Percentiles rank a stretch among this genome's conserved stretches.
These are phyloP conservation scores for Etheostoma nigrum DNA, from an alignment of 2,797 vertebrate genomes.

Conservation along the genomic window DNA sequence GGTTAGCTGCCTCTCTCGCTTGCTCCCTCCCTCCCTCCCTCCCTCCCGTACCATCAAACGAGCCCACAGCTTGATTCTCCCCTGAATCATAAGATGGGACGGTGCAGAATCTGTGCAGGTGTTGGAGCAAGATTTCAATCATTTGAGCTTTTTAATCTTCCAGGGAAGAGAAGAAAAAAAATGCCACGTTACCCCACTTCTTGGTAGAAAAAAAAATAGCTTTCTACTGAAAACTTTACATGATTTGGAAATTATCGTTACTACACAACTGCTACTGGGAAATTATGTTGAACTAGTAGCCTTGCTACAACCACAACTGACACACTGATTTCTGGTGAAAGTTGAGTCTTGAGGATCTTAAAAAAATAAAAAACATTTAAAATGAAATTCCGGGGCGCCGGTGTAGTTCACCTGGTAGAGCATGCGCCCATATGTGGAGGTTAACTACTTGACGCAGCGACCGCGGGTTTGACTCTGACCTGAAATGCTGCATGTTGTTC, in stretches of 20 bases:
- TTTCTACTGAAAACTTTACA: not conserved
- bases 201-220: not conserved
- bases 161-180: not conserved
- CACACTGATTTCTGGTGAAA: not conserved
- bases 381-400: rapidly evolving
- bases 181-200: not conserved
- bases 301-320: too few species aligned
- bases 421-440: too few species aligned
- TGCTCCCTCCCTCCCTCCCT: not conserved
- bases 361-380: not conserved
- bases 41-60: not conserved
- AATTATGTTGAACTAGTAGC: not conserved
- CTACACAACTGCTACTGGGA: not conserved
- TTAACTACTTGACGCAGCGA: too few species aligned
- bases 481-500: too few species aligned
- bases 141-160: conserved; percentile 20
- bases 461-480: too few species aligned
- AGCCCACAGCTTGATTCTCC: not conserved
- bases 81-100: not conserved
- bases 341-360: too few species aligned
- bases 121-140: conserved; percentile 16
- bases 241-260: not conserved
- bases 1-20: not conserved
- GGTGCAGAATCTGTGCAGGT: conserved; percentile 6
- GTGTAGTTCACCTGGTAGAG: too few species aligned